Conservation (phyloP, 2,113 vertebrate genomes). For the Callipepla californica region DNA sequence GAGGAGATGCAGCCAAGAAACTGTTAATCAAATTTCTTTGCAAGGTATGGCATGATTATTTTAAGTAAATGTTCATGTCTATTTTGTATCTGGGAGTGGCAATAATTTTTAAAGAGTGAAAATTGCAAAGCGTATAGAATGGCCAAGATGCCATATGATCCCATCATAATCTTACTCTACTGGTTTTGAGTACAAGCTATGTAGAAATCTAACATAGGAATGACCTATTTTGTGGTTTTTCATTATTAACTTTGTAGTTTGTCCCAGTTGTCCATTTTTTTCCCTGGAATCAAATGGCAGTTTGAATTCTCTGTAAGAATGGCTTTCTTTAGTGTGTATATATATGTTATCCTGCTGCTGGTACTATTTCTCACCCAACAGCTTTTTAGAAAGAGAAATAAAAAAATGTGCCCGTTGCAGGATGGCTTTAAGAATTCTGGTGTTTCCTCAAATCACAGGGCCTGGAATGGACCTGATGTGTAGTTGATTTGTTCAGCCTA, state of each 20-base stretch:
- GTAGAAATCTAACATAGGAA: not conserved
- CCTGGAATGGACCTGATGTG: not conserved
- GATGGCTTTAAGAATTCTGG: not conserved
- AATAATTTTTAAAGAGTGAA: not conserved
- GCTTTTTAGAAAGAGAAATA: not conserved
- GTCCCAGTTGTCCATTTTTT: not conserved
- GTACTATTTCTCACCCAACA: not conserved
- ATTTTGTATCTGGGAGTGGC: not conserved
- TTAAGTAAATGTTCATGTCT: not conserved
- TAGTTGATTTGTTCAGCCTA: not conserved
- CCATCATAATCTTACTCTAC: not conserved
- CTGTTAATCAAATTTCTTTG: not conserved
- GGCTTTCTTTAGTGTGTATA: not conserved
- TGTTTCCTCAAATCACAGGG: not conserved
- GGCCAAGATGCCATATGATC: not conserved
- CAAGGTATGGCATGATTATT: not conserved
- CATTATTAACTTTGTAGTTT: not conserved
- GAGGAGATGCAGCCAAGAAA: not conserved
- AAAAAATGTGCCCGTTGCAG: not conserved
- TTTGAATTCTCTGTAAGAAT: not conserved
- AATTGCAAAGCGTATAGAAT: not conserved
- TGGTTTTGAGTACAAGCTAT: not conserved
- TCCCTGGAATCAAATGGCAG: not conserved
- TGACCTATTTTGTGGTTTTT: not conserved
- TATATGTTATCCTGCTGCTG: not conserved